Evolutionary conservation across 2,113 vertebrate species (phyloP).

Genomic region (Heteronetta atricapilla): DNA sequence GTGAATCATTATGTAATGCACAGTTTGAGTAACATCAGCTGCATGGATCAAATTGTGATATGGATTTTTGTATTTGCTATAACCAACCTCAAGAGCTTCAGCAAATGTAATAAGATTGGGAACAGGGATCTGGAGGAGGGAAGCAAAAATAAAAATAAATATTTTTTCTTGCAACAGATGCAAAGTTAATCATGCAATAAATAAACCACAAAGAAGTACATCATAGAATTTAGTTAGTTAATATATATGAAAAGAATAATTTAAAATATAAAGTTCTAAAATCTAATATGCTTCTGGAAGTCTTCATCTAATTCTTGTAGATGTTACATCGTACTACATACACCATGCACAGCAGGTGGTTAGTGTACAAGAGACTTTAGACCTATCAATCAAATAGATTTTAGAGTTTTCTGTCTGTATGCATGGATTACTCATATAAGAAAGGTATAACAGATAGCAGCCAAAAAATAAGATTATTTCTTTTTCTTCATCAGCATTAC

Average conservation of each 20-base stretch:
- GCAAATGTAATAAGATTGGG: conserved; percentile 92
- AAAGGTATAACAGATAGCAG: background rate
- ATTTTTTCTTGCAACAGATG: background rate
- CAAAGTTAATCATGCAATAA: background rate
- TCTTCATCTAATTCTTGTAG: background rate
- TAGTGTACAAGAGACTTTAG: background rate
- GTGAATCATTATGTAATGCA: conserved; percentile 97
- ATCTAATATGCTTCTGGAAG: background rate
- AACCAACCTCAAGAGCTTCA: conserved; percentile 94
- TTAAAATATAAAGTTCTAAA: background rate
- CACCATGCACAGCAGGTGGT: background rate
- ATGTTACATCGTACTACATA: background rate
- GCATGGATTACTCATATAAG: background rate
- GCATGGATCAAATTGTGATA: conserved; percentile 98
- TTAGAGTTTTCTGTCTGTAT: background rate
- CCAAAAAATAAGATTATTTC: background rate
- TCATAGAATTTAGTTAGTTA: background rate
- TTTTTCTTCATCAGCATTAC: background rate
- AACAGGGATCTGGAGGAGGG: conserved; percentile 87
- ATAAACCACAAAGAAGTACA: background rate
- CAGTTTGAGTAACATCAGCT: conserved; percentile 96
- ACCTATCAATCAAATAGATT: background rate
- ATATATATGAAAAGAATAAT: background rate
- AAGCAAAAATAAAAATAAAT: conserved; percentile 48
- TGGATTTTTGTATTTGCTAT: conserved; percentile 97